Evolutionary conservation across 2,797 vertebrate species (phyloP).

Genomic region (Setipinna tenuifilis): DNA sequence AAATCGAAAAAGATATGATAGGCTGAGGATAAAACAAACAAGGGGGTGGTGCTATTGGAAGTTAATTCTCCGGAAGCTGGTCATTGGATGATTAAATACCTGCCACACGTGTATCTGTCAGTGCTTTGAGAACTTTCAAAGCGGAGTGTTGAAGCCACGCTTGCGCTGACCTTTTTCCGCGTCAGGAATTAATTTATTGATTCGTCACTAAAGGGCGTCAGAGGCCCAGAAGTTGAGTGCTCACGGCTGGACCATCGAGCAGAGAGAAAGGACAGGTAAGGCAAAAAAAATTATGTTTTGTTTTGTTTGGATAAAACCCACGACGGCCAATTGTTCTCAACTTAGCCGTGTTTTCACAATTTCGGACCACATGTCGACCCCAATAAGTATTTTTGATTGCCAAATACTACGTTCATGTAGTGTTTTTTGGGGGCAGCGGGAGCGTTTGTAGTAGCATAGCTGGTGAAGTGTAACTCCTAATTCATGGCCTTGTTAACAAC

Average conservation of each 20-base stretch:
- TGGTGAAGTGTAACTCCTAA: no score
- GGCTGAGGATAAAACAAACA: background rate
- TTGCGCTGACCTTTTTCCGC: background rate
- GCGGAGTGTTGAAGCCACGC: background rate
- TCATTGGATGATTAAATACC: background rate
- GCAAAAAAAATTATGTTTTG: no score
- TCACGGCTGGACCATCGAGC: slow-evolving; percentile 8
- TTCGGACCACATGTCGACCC: background rate
- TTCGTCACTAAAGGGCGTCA: background rate
- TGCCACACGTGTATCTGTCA: background rate
- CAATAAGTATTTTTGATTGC: background rate
- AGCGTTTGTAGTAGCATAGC: no score
- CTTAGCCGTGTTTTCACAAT: background rate
- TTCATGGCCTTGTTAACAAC: no score
- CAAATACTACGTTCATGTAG: background rate
- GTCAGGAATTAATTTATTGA: background rate
- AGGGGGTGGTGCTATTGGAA: background rate
- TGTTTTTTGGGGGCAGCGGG: no score
- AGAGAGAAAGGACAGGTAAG: background rate
- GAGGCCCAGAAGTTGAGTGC: background rate
- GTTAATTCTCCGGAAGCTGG: background rate
- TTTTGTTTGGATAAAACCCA: background rate
- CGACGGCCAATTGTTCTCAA: background rate
- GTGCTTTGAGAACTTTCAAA: background rate
- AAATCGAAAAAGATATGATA: background rate